Percentiles rank a stretch among this genome's conserved stretches.
phyloP scores from a whole-genome alignment of 2,113 vertebrate genomes.

The Ardeotis arabs region DNA sequence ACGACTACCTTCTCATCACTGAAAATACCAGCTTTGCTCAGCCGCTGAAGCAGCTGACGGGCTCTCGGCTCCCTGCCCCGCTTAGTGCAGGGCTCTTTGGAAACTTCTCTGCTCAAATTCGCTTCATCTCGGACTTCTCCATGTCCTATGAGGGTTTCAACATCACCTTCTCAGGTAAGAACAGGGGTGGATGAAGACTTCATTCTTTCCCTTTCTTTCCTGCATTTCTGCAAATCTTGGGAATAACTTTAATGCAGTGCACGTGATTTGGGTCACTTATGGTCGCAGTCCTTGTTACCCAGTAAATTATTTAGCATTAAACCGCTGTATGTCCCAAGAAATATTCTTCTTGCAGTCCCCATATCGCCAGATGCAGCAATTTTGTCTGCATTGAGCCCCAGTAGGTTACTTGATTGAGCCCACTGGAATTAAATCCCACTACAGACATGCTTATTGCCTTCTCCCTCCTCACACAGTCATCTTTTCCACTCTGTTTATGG shows the following conservation, averaged over 20 bases:
- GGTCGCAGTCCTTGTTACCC: background rate
- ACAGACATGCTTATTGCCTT: background rate
- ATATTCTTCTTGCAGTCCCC: background rate
- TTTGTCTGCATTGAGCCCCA: background rate
- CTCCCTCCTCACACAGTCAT: rapidly evolving
- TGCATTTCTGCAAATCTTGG: background rate
- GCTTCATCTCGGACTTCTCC: slow-evolving; percentile 97
- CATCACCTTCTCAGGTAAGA: slow-evolving; percentile 94
- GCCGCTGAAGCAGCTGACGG: slow-evolving; percentile 90
- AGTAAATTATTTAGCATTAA: background rate
- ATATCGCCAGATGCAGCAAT: rapidly evolving
- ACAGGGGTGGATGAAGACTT: background rate
- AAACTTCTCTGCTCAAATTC: slow-evolving; percentile 96
- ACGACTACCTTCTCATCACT: slow-evolving; percentile 92
- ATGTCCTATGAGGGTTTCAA: slow-evolving; percentile 99
- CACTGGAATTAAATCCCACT: background rate
- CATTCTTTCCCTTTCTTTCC: background rate
- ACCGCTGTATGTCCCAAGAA: background rate
- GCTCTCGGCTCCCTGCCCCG: slow-evolving; percentile 88
- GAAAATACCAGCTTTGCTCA: slow-evolving; percentile 94
- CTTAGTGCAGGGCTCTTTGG: slow-evolving; percentile 94
- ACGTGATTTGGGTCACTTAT: background rate
- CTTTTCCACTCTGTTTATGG: background rate
- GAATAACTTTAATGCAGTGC: background rate
- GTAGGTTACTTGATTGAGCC: background rate